Conservation (phyloP, 2,888 invertebrate species). For the Acanthopleura granulata region DNA sequence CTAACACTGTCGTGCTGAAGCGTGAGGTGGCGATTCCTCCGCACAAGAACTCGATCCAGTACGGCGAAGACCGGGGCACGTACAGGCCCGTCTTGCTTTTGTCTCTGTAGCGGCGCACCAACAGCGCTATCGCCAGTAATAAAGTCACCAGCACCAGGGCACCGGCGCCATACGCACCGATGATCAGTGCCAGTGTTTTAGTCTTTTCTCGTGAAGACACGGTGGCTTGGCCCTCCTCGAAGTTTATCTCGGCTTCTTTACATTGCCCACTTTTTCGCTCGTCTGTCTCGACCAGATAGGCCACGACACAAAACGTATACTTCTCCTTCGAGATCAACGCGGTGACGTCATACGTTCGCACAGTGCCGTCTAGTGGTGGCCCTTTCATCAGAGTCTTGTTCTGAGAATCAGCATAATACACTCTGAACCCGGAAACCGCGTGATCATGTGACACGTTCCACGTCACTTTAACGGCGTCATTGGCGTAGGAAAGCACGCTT, state of each 20-base stretch:
- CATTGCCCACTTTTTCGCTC: not conserved
- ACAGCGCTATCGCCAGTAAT: not conserved
- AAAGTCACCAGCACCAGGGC: conserved; percentile 1
- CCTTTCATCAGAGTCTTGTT: not conserved
- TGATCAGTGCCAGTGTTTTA: conserved; percentile 17
- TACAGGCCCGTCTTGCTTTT: not conserved
- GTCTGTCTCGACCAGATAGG: not conserved
- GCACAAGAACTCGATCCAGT: conserved; percentile 15
- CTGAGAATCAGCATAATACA: not conserved
- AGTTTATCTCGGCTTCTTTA: not conserved
- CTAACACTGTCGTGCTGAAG: not conserved
- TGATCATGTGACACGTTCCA: conserved; percentile 18
- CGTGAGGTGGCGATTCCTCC: conserved; percentile 6
- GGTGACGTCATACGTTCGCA: not conserved
- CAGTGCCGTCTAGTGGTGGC: not conserved
- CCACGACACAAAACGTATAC: conserved; percentile 8
- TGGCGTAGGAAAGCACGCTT: not conserved
- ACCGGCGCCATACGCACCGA: conserved; percentile 14
- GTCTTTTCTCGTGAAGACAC: conserved; percentile 4
- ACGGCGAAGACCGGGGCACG: conserved; percentile 12
- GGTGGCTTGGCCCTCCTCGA: not conserved
- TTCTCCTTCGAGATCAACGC: not conserved
- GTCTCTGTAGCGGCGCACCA: conserved; percentile 14
- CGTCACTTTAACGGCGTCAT: not conserved
- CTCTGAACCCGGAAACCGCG: not conserved